Conservation (phyloP, 2,888 invertebrate species). For the Hypena proboscidalis region DNA sequence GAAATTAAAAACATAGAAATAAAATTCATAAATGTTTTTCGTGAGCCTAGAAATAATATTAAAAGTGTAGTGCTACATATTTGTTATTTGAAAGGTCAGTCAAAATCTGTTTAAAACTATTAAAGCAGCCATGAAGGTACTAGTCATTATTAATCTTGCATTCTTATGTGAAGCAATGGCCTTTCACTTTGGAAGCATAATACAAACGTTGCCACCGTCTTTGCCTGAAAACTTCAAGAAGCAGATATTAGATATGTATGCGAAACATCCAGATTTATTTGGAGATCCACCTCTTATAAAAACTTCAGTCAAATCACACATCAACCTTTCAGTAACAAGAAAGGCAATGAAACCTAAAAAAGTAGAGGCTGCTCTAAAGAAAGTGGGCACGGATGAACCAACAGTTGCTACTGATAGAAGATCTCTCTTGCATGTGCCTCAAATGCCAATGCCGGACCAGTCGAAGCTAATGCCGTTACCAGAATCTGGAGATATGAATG, state of each 20-base stretch:
- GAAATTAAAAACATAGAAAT: no score
- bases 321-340: not conserved
- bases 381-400: no score
- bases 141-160: slow-evolving; percentile 13
- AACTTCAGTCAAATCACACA: not conserved
- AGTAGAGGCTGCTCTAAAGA: no score
- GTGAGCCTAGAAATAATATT: no score
- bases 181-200: slow-evolving; percentile 21
- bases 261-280: slow-evolving; percentile 19
- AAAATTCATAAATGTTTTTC: no score
- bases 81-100: not conserved
- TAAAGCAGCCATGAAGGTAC: slow-evolving; percentile 16
- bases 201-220: slow-evolving; percentile 24
- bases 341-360: slow-evolving; percentile 1
- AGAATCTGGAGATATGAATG: no score
- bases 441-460: no score
- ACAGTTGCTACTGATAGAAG: no score
- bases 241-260: slow-evolving; percentile 17
- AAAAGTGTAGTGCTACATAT: not conserved
- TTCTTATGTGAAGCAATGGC: slow-evolving; percentile 15
- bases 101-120: not conserved
- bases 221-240: slow-evolving; percentile 21
- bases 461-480: no score
- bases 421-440: no score
- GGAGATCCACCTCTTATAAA: slow-evolving; percentile 2